Evolutionary conservation across 2,888 invertebrate species (phyloP), one percentile per base, ranked within the genome.

Genomic region (Stomorhina lunata): DNA sequence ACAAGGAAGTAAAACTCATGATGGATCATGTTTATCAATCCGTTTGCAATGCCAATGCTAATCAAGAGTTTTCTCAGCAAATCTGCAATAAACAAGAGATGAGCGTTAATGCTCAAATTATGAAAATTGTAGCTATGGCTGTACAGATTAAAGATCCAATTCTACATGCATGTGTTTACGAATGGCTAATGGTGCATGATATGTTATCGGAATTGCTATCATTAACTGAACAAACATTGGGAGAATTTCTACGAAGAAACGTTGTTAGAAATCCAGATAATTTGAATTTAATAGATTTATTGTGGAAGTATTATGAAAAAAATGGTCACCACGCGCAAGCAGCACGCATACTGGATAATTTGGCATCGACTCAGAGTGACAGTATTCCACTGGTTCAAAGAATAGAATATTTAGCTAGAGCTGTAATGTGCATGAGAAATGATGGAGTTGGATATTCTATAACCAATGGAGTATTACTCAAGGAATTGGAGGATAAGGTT

Each of bases 261-360:
- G 91, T 91, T 2, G 87, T 89, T 81, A 92, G 92, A 73, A 92
- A 92, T 89, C 93, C 94, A 7, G 93, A 95, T 59, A 91, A 93
- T 85, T 90, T 93, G 0, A 92, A 92, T 85, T 91, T 95, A 22
- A 93, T 96, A 84, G 97, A 98, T 90, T 92, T 99, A 84, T 92
- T 99, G 73, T 99, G 99, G 99, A 97, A 97, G 91, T 98, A 96
- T 90, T 98, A 99, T 88, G 98, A 99, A 91, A 95, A 96, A 89
- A 95, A 95, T 87, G 95, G 95, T 29, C 97, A 98, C 90, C 99
- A 98, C 89, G 94, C 96, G 1, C 95, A 97, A 9, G 99, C 99
- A 1, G 98, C 99, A 0, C 94, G 95, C 87, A 96, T 99, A 84
- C 92, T 99, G 2, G 95, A 96, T 85, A 95, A 95, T 86, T 93